These are phyloP conservation scores for Xanthia icteritia DNA, from an alignment of 2,888 invertebrate genomes.

Conservation along the genomic window DNA sequence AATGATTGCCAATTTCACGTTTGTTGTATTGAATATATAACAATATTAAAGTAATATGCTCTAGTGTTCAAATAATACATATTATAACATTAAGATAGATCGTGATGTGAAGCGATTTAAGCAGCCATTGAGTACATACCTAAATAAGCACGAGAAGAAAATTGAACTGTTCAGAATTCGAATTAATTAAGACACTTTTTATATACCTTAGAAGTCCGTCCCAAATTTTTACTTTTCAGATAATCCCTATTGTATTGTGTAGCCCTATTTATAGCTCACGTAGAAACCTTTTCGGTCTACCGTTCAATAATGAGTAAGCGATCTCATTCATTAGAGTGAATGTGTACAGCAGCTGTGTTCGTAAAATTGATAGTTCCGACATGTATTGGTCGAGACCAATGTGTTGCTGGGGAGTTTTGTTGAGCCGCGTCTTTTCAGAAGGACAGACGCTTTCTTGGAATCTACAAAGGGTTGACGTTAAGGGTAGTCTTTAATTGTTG, in stretches of 20 bases:
- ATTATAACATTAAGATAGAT: not conserved
- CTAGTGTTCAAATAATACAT: not conserved
- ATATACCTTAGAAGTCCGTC: not conserved
- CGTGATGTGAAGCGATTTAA: not conserved
- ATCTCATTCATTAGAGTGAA: slow-evolving; percentile 69
- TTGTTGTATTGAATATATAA: not conserved
- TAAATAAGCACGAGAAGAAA: not conserved
- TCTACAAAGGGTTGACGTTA: not conserved
- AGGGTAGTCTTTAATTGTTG: not conserved
- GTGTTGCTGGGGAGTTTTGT: slow-evolving; percentile 1
- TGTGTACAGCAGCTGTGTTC: slow-evolving; percentile 63
- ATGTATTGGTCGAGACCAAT: slow-evolving; percentile 8
- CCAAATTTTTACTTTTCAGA: not conserved
- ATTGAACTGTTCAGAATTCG: slow-evolving; percentile 17
- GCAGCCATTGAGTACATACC: not conserved
- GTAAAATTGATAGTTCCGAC: slow-evolving; percentile 39
- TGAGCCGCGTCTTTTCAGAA: not conserved
- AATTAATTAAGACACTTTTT: too few species aligned
- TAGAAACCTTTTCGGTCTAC: slow-evolving; percentile 42
- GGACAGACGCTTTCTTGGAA: not conserved
- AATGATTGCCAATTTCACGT: slow-evolving; percentile 7
- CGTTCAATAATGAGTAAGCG: slow-evolving; percentile 51
- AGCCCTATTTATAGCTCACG: slow-evolving; percentile 22
- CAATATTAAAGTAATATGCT: not conserved
- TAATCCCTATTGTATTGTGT: slow-evolving; percentile 4